phyloP scores from a whole-genome alignment of 92 coral and sea anemone species.

The Umimayanthus kanabou region DNA sequence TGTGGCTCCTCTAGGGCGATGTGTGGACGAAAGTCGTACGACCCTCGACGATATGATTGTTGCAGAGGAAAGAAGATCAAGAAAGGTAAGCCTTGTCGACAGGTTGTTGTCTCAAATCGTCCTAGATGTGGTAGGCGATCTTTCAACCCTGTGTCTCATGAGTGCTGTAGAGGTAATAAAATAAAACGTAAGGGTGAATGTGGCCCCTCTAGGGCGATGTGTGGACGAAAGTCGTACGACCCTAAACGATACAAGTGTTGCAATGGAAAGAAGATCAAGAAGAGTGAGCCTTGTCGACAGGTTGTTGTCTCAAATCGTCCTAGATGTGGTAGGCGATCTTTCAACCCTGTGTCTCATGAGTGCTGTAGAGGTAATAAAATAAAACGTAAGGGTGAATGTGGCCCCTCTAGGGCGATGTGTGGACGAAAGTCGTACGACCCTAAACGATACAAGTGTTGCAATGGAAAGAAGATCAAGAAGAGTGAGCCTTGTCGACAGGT shows the following conservation, averaged over 20 bases:
- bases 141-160: neutral
- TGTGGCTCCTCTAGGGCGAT: neutral
- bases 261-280: neutral
- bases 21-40: slow-evolving; percentile 14
- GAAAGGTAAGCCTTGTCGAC: neutral
- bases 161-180: slow-evolving; percentile 10
- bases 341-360: neutral
- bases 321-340: neutral
- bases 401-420: neutral
- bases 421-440: neutral
- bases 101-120: neutral
- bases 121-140: too few species aligned
- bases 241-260: neutral
- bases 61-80: slow-evolving; percentile 18
- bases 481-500: neutral
- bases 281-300: neutral
- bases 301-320: neutral
- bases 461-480: neutral
- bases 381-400: neutral
- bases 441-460: neutral
- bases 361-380: slow-evolving; percentile 19
- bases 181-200: neutral
- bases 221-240: neutral
- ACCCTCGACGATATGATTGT: slow-evolving; percentile 26
- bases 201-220: neutral